Evolutionary conservation across 2,888 invertebrate genomes (phyloP), one percentile per base, ranked within the genome.

Genomic region (Bhutanitis thaidina): DNA sequence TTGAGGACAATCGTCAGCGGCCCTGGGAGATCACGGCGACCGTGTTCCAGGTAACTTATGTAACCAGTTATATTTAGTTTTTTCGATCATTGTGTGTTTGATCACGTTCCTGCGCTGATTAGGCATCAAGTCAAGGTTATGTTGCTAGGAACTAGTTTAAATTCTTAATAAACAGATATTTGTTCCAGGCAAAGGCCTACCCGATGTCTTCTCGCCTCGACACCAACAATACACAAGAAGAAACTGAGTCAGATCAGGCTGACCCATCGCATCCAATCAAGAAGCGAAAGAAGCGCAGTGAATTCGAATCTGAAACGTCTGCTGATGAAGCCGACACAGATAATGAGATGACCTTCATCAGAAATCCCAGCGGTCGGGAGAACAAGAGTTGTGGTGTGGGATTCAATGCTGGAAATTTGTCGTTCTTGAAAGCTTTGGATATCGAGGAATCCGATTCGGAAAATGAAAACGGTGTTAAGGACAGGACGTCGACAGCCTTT

Each of bases 391-490:
- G 77, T 54, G 74, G 71, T 53, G 75, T 77, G 48, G 91, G 74
- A 65, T 90, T 67, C 65, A 86, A 66, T 37, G 69, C 74, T 15
- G 89, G 90, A 7, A 90, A 88, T 57, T 77, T 91, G 70, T 87
- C 91, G 0, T 90, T 92, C 40, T 49, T 87, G 10, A 77, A 72
- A 62, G 86, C 75, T 43, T 75, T 67, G 84, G 93, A 91, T 61
- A 75, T 88, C 9, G 94, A 93, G 51, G 94, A 94, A 55, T 93
- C 94, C 0, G 95, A 95, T 68, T 94, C 94, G 0, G 95, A 95
- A 59, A 93, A 93, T 62, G 94, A 94, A 61, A 92, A 91, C 64
- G 92, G 92, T 0, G 84, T 92, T 1, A 91, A 93, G 81, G 94
- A 94, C 61, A 94, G 94, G 67, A 76, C 95, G 38, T 91, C 93